Conservation (phyloP, 1,140 invertebrate species). For the Caenorhabditis brenneri region DNA sequence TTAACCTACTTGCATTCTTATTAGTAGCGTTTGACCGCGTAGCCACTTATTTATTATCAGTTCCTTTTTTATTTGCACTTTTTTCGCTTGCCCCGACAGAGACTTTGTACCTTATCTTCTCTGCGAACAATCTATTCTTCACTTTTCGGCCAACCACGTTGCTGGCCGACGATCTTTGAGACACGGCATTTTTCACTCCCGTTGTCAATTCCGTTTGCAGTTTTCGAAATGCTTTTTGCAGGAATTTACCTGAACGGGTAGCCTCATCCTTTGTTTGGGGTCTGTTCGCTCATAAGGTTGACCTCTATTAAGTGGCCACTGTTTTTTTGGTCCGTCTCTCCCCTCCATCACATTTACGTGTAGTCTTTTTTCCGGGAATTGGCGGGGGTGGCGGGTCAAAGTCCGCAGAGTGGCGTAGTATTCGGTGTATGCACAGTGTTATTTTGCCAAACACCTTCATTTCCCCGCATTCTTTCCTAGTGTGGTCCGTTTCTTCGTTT, state of each 20-base stretch:
- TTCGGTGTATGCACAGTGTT: background rate
- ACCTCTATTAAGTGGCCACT: too few relatives aligned
- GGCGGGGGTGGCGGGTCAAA: background rate
- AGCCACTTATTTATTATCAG: slow-evolving; percentile 7
- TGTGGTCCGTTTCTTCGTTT: background rate
- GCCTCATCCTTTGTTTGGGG: background rate
- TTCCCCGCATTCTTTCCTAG: background rate
- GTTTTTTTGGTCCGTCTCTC: background rate
- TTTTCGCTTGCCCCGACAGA: background rate
- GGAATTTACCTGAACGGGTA: background rate
- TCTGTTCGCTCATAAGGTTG: too few relatives aligned
- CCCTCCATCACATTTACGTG: background rate
- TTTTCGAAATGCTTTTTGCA: background rate
- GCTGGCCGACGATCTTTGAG: slow-evolving; percentile 32
- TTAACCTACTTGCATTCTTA: background rate
- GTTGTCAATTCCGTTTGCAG: background rate
- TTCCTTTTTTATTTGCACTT: slow-evolving; percentile 30
- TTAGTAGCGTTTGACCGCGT: background rate
- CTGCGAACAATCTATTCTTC: slow-evolving; percentile 35
- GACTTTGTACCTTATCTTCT: slow-evolving; percentile 33
- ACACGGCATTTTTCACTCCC: background rate
- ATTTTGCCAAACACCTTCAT: background rate
- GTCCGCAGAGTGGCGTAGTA: slow-evolving; percentile 7
- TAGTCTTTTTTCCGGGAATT: too few relatives aligned
- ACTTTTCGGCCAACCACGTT: slow-evolving; percentile 29